These are phyloP conservation scores for Nephrotoma guestfalica DNA, from an alignment of 2,888 invertebrate genomes.

Conservation along the genomic window DNA sequence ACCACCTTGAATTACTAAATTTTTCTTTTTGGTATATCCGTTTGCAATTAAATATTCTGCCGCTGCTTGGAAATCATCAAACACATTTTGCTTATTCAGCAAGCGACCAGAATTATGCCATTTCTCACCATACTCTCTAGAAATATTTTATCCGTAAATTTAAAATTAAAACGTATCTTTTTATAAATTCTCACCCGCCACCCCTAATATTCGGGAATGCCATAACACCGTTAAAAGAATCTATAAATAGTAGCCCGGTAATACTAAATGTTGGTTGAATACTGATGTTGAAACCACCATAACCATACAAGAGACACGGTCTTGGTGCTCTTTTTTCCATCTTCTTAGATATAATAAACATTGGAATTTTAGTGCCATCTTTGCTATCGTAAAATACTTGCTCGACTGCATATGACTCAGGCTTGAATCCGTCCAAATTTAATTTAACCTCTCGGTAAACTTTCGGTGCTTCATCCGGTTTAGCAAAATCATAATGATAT, in stretches of 20 bases:
- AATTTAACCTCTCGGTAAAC: conserved; percentile 68
- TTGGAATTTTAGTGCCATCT: conserved; percentile 87
- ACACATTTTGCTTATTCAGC: conserved; percentile 90
- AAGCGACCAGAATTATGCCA: conserved; percentile 93
- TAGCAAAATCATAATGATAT: conserved; percentile 69
- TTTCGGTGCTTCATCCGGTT: conserved; percentile 44
- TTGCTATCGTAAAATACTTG: conserved; percentile 89
- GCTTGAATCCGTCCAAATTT: conserved; percentile 66
- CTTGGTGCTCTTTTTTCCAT: conserved; percentile 37
- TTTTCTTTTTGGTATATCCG: conserved; percentile 60
- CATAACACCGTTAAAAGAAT: conserved; percentile 75
- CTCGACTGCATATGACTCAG: conserved; percentile 61
- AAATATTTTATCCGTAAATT: background rate
- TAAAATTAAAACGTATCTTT: background rate
- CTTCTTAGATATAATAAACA: conserved; percentile 81
- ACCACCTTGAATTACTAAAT: conserved; percentile 81
- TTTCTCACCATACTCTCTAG: conserved; percentile 78
- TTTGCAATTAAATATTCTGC: conserved; percentile 73
- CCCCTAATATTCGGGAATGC: conserved; percentile 92
- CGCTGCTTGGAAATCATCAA: conserved; percentile 90
- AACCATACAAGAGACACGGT: conserved; percentile 85
- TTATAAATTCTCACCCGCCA: conserved; percentile 44
- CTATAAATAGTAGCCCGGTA: conserved; percentile 73
- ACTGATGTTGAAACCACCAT: conserved; percentile 93
- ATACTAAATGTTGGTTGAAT: conserved; percentile 83